Evolutionary conservation across 1,140 invertebrate species (phyloP).

Genomic region (Prorops nasuta): DNA sequence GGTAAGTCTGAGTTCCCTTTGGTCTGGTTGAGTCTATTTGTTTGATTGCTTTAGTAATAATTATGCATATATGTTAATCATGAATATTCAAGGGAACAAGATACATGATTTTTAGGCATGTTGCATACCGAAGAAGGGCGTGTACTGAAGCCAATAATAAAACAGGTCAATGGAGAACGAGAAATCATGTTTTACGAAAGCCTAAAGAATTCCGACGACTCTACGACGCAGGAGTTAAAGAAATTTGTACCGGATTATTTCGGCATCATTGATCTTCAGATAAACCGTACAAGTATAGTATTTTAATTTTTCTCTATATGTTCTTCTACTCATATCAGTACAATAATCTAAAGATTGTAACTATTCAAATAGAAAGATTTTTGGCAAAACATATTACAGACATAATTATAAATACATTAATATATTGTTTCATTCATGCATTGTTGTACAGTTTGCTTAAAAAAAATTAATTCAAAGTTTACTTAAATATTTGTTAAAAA

Average conservation of each 20-base stretch:
- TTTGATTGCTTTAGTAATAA: neutral
- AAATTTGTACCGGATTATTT: constrained; percentile 64
- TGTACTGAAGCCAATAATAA: constrained; percentile 72
- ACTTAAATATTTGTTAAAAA: too few species aligned
- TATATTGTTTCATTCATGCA: neutral
- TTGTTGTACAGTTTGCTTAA: constrained; percentile 9
- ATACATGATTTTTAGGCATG: constrained; percentile 59
- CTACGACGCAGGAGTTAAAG: constrained; percentile 59
- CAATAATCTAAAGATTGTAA: constrained; percentile 5
- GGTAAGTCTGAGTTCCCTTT: constrained; percentile 48
- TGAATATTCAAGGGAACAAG: neutral
- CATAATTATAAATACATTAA: neutral
- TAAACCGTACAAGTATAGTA: constrained; percentile 53
- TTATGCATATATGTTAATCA: neutral
- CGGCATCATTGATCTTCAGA: constrained; percentile 61
- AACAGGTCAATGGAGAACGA: constrained; percentile 64
- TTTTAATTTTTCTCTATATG: constrained; percentile 10
- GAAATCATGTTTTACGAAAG: constrained; percentile 74
- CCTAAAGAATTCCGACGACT: constrained; percentile 54
- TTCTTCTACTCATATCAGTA: constrained; percentile 5
- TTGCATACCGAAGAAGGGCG: constrained; percentile 64
- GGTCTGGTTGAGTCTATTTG: neutral
- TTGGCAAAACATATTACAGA: constrained; percentile 19
- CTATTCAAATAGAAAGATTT: constrained; percentile 4
- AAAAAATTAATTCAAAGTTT: too few species aligned